These are phyloP conservation scores for Hyperoplus immaculatus DNA, from an alignment of 2,797 vertebrate species.

Conservation along the genomic window DNA sequence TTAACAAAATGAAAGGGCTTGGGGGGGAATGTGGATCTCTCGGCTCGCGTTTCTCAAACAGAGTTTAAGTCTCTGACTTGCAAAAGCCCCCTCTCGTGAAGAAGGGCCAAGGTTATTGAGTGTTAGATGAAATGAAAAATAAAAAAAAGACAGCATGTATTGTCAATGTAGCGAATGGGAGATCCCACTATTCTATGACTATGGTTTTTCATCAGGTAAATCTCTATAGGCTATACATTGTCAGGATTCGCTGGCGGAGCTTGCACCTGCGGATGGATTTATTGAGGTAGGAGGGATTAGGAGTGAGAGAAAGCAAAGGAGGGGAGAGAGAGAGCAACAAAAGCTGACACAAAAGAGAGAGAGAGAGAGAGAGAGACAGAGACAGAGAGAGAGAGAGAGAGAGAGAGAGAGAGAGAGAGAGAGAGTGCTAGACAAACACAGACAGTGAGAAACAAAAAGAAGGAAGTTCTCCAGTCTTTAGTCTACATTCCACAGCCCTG, in stretches of 20 bases:
- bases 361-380: slow-evolving; percentile 72
- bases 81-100: slow-evolving; percentile 37
- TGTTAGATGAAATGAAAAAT: slow-evolving; percentile 29
- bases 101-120: slow-evolving; percentile 17
- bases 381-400: slow-evolving; percentile 52
- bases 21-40: slow-evolving; percentile 39
- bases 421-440: slow-evolving; percentile 73
- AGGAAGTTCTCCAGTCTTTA: slow-evolving; percentile 79
- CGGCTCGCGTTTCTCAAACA: slow-evolving; percentile 43
- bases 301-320: slow-evolving; percentile 40
- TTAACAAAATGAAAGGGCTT: slow-evolving; percentile 54
- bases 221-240: slow-evolving; percentile 28
- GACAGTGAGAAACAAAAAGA: slow-evolving; percentile 76
- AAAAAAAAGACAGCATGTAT: slow-evolving; percentile 17
- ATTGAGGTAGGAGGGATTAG: slow-evolving; percentile 58
- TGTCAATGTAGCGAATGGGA: slow-evolving; percentile 33
- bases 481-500: slow-evolving; percentile 76
- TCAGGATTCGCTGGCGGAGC: slow-evolving; percentile 23
- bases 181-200: slow-evolving; percentile 1
- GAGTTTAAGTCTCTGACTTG: slow-evolving; percentile 46
- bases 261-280: slow-evolving; percentile 69
- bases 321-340: slow-evolving; percentile 64
- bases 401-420: slow-evolving; percentile 49
- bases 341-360: slow-evolving; percentile 65
- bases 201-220: slow-evolving; percentile 40